Evolutionary conservation across 2,888 invertebrate species (phyloP).

Genomic region (Orchesellides sinensis): DNA sequence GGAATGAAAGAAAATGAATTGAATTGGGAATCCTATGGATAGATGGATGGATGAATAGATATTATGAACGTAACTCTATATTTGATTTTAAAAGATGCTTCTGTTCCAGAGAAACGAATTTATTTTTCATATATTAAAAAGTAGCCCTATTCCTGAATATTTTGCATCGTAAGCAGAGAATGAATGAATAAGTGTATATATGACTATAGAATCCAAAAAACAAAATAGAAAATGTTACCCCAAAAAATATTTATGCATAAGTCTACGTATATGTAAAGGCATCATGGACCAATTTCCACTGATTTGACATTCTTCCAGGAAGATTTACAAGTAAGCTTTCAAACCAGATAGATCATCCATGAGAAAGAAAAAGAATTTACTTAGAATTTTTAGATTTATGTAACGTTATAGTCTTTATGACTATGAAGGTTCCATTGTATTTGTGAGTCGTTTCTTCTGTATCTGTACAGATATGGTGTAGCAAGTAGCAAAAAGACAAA

Average conservation of each 20-base stretch:
- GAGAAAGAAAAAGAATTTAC: conserved; percentile 30
- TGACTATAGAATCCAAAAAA: background rate
- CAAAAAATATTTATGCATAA: background rate
- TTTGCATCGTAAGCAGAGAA: no score
- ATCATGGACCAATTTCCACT: conserved; percentile 11
- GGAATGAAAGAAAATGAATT: conserved; percentile 75
- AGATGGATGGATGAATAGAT: conserved; percentile 51
- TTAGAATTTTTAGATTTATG: conserved; percentile 33
- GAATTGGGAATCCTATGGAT: conserved; percentile 61
- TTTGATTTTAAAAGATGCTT: background rate
- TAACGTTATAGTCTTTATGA: conserved; percentile 1
- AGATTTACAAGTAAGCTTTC: conserved; percentile 39
- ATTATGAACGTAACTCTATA: background rate
- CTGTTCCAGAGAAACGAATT: background rate
- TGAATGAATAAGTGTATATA: background rate
- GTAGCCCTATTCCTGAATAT: no score
- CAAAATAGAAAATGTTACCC: background rate
- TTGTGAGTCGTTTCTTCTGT: no score
- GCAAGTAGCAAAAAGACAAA: background rate
- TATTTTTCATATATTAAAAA: no score
- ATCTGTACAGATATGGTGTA: background rate
- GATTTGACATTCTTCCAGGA: conserved; percentile 43
- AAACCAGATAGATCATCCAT: conserved; percentile 60
- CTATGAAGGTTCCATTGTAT: background rate
- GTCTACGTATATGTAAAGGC: conserved; percentile 1